Evolutionary conservation across 2,888 invertebrate species (phyloP).

Genomic region (Leptinotarsa rubiginosa): DNA sequence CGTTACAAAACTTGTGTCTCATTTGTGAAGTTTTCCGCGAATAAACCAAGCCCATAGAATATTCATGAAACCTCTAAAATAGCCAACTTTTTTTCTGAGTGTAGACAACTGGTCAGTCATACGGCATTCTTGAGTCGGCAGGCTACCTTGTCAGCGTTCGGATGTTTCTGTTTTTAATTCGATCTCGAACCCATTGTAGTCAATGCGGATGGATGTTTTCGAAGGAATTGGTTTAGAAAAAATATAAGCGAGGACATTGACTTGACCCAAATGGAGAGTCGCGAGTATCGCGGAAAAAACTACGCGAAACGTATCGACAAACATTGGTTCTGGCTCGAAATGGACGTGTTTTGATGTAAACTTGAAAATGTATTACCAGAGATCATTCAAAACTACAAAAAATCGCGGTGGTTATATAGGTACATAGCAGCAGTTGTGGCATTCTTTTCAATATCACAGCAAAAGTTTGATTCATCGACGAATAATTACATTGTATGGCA

Average conservation of each 20-base stretch:
- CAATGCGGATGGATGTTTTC: slow-evolving; percentile 40
- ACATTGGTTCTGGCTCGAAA: neutral
- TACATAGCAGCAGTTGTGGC: too few relatives aligned
- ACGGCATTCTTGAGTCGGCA: slow-evolving; percentile 35
- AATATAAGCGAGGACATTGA: slow-evolving; percentile 32
- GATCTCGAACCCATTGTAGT: slow-evolving; percentile 37
- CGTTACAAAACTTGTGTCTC: neutral
- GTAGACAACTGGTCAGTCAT: slow-evolving; percentile 39
- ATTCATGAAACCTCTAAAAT: slow-evolving; percentile 35
- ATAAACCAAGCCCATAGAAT: slow-evolving; percentile 26
- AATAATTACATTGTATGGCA: too few relatives aligned
- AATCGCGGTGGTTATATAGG: too few relatives aligned
- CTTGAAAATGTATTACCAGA: too few relatives aligned
- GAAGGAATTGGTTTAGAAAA: slow-evolving; percentile 34
- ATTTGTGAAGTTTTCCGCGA: slow-evolving; percentile 23
- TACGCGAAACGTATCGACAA: neutral
- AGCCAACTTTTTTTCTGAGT: slow-evolving; percentile 32
- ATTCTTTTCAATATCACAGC: too few relatives aligned
- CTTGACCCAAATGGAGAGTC: slow-evolving; percentile 25
- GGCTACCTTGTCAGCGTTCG: slow-evolving; percentile 34
- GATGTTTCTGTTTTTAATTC: slow-evolving; percentile 36
- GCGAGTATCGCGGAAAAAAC: slow-evolving; percentile 13
- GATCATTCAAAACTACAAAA: too few relatives aligned
- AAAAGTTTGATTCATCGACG: too few relatives aligned
- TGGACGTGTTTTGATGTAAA: neutral